Base-by-base conservation (phyloP, 1,140 invertebrate species). In the Zaprionus lachaisei region DNA sequence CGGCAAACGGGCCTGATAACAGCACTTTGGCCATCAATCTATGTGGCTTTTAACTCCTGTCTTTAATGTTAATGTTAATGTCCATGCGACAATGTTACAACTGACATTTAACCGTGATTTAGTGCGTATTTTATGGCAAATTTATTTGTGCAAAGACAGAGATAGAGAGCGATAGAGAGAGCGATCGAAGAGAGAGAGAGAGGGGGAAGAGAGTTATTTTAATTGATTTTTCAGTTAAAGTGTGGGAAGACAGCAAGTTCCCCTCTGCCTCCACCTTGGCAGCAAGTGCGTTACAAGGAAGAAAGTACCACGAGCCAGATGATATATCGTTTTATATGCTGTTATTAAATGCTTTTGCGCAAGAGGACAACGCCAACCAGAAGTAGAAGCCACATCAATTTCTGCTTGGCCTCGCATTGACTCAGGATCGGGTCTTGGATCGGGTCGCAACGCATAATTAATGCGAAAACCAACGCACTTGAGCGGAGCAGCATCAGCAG, bases 381-480 rank as follows among this genome's bases (percentile, higher is more conserved):
- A 76, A 80, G 80, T 73, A 82, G 85, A 86, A 82, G 75, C 82
- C 85, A 90, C 86, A 90, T 90, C 85, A 90, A 90, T 90, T 90
- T 85, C 81, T 89, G 84, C 80, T 81, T 68, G 69, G 75, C 58
- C 66, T 70, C 60, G 69, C 56, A 58, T n/a, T 47, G 74, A 61
- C 64, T 68, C 74, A 56, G 44, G 69, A 56, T 65, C 12, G 71
- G 66, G 54, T 66, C 61, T 71, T 47, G 70, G 28, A 74, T 64
- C 66, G 64, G 61, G 20, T 69, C 58, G 72, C 22, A 83, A 83
- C 76, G 85, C 85, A 90, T 90, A 90, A 90, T 90, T 90, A 90
- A 90, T 90, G 85, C 85, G 85, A 90, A 90, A 90, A 90, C 86
- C 85, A 90, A 90, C 85, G 85, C 85, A 90, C 81, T 90, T 89